Conservation (phyloP, 2,113 vertebrate species). For the Gasterosteus nipponicus region DNA sequence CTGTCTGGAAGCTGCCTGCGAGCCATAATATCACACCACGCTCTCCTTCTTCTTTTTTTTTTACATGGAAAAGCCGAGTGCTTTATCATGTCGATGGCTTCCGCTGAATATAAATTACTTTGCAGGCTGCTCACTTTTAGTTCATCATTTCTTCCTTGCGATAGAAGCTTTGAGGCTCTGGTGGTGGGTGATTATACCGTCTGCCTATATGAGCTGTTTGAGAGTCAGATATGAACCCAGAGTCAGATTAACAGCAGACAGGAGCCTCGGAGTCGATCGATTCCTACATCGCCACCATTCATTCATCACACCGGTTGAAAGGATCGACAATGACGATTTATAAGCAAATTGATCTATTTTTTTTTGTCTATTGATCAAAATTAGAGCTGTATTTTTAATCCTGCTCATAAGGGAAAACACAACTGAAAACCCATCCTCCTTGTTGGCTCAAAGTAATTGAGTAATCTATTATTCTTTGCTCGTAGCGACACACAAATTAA, state of each 20-base stretch:
- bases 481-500: not conserved
- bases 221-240: conserved; percentile 1
- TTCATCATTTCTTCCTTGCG: not conserved
- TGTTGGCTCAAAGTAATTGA: not conserved
- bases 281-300: not conserved
- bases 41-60: too few species aligned
- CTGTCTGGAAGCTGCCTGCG: not conserved
- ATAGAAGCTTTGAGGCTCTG: not conserved
- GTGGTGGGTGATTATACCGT: conserved; percentile 1
- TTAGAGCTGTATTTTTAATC: not conserved
- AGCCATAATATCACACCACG: not conserved
- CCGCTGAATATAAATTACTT: conserved; percentile 24
- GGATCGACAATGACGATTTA: not conserved
- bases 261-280: not conserved
- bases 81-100: not conserved
- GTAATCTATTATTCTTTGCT: not conserved
- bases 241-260: conserved; percentile 18
- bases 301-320: conserved; percentile 12
- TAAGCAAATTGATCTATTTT: not conserved
- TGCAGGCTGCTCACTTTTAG: not conserved
- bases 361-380: not conserved
- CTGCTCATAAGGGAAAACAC: not conserved
- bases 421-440: not conserved
- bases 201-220: not conserved
- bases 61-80: not conserved